Evolutionary conservation across 2,888 invertebrate species (phyloP), one percentile per base, ranked within the genome.

Genomic region (Xanthorhoe spadicearia): DNA sequence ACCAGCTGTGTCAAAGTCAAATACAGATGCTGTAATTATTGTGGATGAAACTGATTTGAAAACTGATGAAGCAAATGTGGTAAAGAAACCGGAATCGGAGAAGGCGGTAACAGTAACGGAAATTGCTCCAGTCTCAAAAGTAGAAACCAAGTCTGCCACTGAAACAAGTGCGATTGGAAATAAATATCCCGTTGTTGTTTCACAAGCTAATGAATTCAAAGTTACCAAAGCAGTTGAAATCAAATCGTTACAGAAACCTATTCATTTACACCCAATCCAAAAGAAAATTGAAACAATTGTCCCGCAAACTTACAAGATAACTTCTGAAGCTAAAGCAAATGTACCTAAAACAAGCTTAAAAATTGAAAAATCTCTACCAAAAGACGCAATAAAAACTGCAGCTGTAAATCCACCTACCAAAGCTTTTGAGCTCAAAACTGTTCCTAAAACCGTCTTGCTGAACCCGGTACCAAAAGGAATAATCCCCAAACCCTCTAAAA

Each of bases 381-480:
- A 19, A n/a, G 9, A 5, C 17, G 9, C 35, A 28, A 15, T 59
- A 7, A 51, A 46, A 56, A 7, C 18, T 48, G 18, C 56, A 23
- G 48, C 13, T 4, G 15, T n/a, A 54, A 18, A 23, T 59, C 35
- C 62, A 51, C 15, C 32, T 48, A 38, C 38, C 6, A 63, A 67
- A 55, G 55, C n/a, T 23, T 50, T 60, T 18, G 63, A 67, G 19
- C 48, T 56, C 4, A 60, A 56, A 62, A 63, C 66, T 6, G 55
- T 60, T 56, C 49, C 66, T 1, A 66, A 66, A 59, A 66, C 67
- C 10, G 60, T 67, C 49, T 32, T 54, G n/a, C 15, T 57, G 6
- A 23, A 66, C 32, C 61, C 60, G n/a, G 18, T 48, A 55, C 10
- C 51, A 32, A 60, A 57, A 61, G n/a, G 3, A n/a, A 55, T 50